Base-by-base conservation (phyloP, 2,797 vertebrate species). In the Myripristis jacobus region DNA sequence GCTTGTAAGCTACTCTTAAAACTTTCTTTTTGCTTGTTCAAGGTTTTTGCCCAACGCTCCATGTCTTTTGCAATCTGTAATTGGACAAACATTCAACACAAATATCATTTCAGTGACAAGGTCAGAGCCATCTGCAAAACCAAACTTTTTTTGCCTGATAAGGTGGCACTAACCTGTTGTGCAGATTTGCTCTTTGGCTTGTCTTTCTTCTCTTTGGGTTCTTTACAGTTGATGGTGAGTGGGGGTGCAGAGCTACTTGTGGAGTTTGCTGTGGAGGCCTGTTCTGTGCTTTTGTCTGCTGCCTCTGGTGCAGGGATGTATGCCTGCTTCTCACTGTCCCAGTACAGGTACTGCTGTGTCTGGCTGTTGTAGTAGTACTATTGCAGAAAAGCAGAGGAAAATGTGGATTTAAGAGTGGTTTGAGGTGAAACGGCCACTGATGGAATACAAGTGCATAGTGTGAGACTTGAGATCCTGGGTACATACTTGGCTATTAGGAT, bases 31-130 rank as follows among this genome's bases (percentile, higher is more conserved):
- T 97, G 96, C 77, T 97, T 98, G 86, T 98, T 98, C 75, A 98
- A 87, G 79, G 95, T 98, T 92, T 98, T 98, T 29, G 96, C 96
- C 97, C 97, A 98, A 47, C 97, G 96, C 56, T 97, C 96, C 97
- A 98, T 98, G 83, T 98, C 97, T 89, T 98, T 98, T 25, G 96
- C 96, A 24, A 98, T 98, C 97, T 98, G 90, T 3, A 74, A 73
- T 63, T 19, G 2, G 25, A 68, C 12, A 0, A 36, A 38, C 22
- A 10, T 13, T 24, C 24, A 63, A 29, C 18, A 43, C 21, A 58
- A 2, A 8, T 34, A 19, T 57, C 0, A 58, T 41, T 38, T 56
- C 8, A 36, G 77, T 31, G 13, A 34, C 3, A 57, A 66, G 4
- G 25, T 16, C 24, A 24, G 0, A 44, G 15, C 1, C 8, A 11